Evolutionary conservation across 2,797 vertebrate genomes (phyloP).

Genomic region (Phrynocephalus forsythii): DNA sequence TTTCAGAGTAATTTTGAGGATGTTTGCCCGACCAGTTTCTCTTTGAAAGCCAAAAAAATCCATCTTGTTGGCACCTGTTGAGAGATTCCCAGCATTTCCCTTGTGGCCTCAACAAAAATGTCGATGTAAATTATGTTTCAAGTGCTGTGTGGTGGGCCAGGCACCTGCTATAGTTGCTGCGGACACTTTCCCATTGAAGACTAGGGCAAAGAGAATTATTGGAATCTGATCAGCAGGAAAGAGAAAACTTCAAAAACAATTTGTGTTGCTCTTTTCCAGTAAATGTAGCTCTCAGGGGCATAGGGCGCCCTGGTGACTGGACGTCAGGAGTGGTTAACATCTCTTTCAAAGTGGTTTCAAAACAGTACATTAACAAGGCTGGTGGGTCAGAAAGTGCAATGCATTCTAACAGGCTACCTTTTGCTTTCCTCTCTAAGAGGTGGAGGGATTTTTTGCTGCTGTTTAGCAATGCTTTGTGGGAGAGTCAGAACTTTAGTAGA

Average conservation of each 20-base stretch:
- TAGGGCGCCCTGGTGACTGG: conserved; percentile 2
- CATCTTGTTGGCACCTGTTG: conserved; percentile 41
- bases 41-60: conserved; percentile 52
- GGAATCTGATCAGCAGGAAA: conserved; percentile 19
- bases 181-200: not conserved
- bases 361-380: not conserved
- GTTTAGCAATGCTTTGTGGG: not conserved
- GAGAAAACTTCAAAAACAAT: conserved; percentile 7
- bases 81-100: conserved; percentile 53
- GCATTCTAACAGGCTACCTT: not conserved
- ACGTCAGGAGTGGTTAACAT: conserved; percentile 25
- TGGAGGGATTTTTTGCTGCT: not conserved
- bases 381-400: not conserved
- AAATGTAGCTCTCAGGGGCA: not conserved
- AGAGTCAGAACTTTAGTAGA: not conserved
- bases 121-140: conserved; percentile 33
- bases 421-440: not conserved
- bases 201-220: conserved; percentile 19
- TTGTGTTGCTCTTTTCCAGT: not conserved
- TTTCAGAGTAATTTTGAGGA: conserved; percentile 55
- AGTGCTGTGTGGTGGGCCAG: conserved; percentile 16
- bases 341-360: conserved; percentile 11
- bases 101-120: conserved; percentile 9
- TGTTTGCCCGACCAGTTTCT: conserved; percentile 47
- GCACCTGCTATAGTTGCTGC: not conserved